These are phyloP conservation scores for Helicoverpa assulta DNA, from an alignment of 2,888 invertebrate genomes.

Conservation along the genomic window DNA sequence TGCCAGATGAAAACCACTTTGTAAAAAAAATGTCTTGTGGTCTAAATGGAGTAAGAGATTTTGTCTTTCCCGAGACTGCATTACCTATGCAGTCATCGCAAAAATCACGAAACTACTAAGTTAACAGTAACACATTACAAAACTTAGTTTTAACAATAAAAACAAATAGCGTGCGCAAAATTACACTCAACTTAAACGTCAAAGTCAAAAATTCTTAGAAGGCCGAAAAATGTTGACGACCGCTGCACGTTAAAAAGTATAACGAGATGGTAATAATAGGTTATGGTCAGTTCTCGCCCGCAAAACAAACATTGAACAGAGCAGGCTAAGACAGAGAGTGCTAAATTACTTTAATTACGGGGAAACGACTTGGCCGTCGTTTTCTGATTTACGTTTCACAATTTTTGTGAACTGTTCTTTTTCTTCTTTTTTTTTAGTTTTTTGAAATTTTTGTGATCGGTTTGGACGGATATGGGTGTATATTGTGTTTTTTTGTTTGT, in stretches of 20 bases:
- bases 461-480: conserved; percentile 43
- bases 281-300: conserved; percentile 88
- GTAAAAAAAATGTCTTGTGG: too few relatives aligned
- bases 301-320: conserved; percentile 89
- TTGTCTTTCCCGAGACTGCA: too few relatives aligned
- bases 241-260: conserved; percentile 83
- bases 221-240: conserved; percentile 74
- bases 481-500: background rate
- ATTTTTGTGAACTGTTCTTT: conserved; percentile 38
- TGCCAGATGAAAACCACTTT: too few relatives aligned
- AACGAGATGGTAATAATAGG: conserved; percentile 88
- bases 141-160: background rate
- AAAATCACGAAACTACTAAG: too few relatives aligned
- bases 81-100: too few relatives aligned
- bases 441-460: conserved; percentile 46
- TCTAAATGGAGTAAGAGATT: too few relatives aligned
- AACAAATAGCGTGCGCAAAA: conserved; percentile 39
- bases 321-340: conserved; percentile 77
- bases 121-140: too few relatives aligned
- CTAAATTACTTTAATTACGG: conserved; percentile 86
- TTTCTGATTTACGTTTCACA: conserved; percentile 67
- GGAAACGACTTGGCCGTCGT: conserved; percentile 54
- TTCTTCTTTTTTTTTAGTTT: conserved; percentile 9
- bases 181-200: conserved; percentile 19
- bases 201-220: conserved; percentile 39